Percentiles rank a stretch among this genome's conserved stretches.
phyloP scores from a whole-genome alignment of 2,797 vertebrate species.

The Rhinella marina region DNA sequence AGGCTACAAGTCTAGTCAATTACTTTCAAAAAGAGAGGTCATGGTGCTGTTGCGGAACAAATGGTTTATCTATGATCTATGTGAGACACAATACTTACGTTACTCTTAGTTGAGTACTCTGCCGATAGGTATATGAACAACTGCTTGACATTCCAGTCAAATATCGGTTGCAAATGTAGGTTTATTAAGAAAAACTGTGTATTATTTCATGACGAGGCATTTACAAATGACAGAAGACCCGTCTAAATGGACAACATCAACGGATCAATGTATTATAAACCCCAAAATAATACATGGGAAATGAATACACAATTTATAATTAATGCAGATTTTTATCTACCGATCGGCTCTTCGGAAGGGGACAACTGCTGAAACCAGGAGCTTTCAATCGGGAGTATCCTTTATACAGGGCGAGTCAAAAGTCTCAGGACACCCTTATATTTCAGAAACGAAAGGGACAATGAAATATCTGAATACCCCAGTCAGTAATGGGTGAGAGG shows the following conservation, averaged over 20 bases:
- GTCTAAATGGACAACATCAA: background rate
- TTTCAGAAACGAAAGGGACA: too few relatives aligned
- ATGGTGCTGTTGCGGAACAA: too few relatives aligned
- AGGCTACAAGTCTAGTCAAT: too few relatives aligned
- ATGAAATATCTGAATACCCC: too few relatives aligned
- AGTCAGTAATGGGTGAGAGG: too few relatives aligned
- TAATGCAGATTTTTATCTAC: background rate
- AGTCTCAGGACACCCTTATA: too few relatives aligned
- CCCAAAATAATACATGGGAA: too few relatives aligned
- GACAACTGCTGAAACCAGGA: background rate
- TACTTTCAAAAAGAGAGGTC: too few relatives aligned
- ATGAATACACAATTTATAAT: background rate
- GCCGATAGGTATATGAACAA: constrained; percentile 95
- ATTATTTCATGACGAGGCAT: background rate
- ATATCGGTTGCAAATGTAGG: constrained; percentile 93
- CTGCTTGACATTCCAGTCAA: constrained; percentile 99
- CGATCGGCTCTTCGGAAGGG: too few relatives aligned
- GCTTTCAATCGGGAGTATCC: too few relatives aligned
- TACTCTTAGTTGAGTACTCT: constrained; percentile 84
- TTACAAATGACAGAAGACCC: background rate
- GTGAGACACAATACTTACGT: constrained; percentile 77
- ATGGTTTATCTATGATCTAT: too few relatives aligned
- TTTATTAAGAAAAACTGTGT: constrained; percentile 75
- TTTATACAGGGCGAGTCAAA: background rate
- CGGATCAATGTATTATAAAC: background rate